These are phyloP conservation scores for Lottia gigantea DNA, from an alignment of 2,888 invertebrate species.

Conservation along the genomic window DNA sequence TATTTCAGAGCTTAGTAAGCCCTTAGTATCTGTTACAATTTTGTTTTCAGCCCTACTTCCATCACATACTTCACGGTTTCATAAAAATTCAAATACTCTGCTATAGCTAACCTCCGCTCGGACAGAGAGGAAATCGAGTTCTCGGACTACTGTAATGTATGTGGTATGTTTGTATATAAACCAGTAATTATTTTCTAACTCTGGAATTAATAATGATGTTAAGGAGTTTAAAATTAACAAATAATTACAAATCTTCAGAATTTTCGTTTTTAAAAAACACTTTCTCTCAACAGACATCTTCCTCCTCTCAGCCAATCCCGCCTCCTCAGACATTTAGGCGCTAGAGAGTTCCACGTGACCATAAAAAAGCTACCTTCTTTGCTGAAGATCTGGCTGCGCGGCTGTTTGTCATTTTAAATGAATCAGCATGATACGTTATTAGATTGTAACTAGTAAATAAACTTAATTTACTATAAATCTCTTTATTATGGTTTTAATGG, in stretches of 20 bases:
- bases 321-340: slow-evolving; percentile 17
- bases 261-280: not conserved
- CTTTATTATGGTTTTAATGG: slow-evolving; percentile 8
- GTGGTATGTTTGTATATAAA: too few relatives aligned
- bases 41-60: too few relatives aligned
- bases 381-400: slow-evolving; percentile 12
- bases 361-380: slow-evolving; percentile 14
- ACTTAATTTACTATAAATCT: slow-evolving; percentile 11
- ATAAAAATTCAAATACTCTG: too few relatives aligned
- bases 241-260: slow-evolving; percentile 22
- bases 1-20: too few relatives aligned
- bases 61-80: too few relatives aligned
- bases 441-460: slow-evolving; percentile 11
- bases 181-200: not conserved
- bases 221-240: slow-evolving; percentile 22
- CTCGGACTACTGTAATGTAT: too few relatives aligned
- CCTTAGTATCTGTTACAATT: too few relatives aligned
- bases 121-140: too few relatives aligned
- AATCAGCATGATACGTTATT: slow-evolving; percentile 7
- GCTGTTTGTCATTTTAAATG: slow-evolving; percentile 15
- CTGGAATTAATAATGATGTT: slow-evolving; percentile 16
- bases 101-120: too few relatives aligned
- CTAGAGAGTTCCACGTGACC: slow-evolving; percentile 12
- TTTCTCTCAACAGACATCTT: slow-evolving; percentile 3
- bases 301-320: slow-evolving; percentile 10